phyloP scores from a whole-genome alignment of 2,113 vertebrate species.

The Lepisosteus oculatus region DNA sequence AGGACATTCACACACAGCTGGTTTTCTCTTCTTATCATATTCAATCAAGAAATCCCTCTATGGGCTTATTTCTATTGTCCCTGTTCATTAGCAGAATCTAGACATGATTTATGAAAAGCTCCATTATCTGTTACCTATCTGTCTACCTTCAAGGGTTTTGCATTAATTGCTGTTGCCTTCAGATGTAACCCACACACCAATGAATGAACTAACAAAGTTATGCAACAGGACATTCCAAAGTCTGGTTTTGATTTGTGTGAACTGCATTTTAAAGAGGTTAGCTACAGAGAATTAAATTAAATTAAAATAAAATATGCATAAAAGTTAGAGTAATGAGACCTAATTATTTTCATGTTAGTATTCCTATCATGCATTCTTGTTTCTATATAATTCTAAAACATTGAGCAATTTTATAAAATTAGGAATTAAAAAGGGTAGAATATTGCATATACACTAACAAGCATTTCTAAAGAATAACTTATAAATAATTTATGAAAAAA shows the following conservation, averaged over 20 bases:
- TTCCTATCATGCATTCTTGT: no score
- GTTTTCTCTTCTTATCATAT: slow-evolving; percentile 1
- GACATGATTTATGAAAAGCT: neutral
- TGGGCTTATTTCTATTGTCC: neutral
- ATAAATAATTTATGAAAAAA: no score
- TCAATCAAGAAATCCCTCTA: neutral
- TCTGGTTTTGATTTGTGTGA: neutral
- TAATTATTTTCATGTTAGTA: no score
- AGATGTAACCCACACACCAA: neutral
- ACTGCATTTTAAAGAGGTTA: neutral
- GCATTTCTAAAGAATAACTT: no score
- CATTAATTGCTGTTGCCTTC: neutral
- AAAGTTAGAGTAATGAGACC: neutral
- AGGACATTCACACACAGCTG: neutral
- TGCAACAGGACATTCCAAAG: neutral
- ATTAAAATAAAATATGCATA: neutral
- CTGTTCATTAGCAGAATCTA: neutral
- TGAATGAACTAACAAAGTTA: neutral
- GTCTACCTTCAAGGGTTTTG: neutral
- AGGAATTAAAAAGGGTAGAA: no score
- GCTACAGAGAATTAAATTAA: neutral
- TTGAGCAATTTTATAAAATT: no score
- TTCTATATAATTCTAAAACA: no score
- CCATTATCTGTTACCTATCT: slow-evolving; percentile 2
- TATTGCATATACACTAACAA: no score